Conservation (phyloP, 2,113 vertebrate species). For the Chaetorhynchus papuensis region DNA sequence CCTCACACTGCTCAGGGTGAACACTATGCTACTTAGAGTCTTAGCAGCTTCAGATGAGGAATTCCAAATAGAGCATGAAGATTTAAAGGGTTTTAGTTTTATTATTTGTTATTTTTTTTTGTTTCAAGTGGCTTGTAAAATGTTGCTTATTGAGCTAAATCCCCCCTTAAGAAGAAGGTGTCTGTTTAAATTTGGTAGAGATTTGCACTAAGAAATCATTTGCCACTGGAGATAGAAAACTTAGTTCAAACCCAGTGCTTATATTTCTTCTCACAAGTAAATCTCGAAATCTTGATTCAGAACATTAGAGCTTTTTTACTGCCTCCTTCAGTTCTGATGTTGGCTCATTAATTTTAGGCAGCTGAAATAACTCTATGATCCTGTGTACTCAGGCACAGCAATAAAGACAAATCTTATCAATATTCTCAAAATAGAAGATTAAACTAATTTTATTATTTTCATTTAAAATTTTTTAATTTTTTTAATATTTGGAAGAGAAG, state of each 20-base stretch:
- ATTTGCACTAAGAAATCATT: not conserved
- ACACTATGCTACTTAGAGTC: not conserved
- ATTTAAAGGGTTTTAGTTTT: not conserved
- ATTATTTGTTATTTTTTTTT: no score
- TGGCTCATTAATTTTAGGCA: not conserved
- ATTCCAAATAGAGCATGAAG: not conserved
- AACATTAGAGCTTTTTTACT: not conserved
- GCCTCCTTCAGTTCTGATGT: not conserved
- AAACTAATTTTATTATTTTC: not conserved
- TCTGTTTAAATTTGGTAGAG: not conserved
- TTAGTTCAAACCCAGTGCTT: not conserved
- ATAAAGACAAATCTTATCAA: not conserved
- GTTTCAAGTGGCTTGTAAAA: not conserved
- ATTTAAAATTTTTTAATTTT: not conserved
- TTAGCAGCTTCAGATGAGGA: not conserved
- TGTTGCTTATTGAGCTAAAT: not conserved
- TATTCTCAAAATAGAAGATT: not conserved
- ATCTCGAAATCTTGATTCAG: not conserved
- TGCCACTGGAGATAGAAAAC: not conserved
- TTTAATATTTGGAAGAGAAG: not conserved
- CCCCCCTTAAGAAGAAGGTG: rapidly evolving
- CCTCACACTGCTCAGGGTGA: not conserved
- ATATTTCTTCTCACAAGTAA: not conserved
- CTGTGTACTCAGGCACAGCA: not conserved
- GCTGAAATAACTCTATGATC: not conserved